A percentile compares a stretch with the other conserved stretches of the same genome.
phyloP scores from a whole-genome alignment of 1,140 invertebrate genomes.

The Catajapyx aquilonaris region DNA sequence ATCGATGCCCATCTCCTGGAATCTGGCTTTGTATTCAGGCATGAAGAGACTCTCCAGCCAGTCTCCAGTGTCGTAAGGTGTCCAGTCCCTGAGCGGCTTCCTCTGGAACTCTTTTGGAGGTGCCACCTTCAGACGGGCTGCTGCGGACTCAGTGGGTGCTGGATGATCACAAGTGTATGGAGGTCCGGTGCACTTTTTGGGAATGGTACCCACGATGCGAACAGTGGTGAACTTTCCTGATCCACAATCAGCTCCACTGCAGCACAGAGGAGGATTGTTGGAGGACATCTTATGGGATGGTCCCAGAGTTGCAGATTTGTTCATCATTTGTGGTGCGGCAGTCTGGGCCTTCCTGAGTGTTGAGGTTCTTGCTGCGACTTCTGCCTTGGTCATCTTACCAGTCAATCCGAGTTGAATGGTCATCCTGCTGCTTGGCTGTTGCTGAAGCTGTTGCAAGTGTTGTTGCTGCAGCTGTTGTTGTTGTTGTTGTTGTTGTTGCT shows the following conservation, averaged over 20 bases:
- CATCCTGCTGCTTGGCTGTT: conserved; percentile 2
- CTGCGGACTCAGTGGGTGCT: neutral
- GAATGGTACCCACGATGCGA: conserved; percentile 54
- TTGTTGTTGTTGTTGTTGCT: conserved; percentile 6
- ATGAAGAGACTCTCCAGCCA: conserved; percentile 28
- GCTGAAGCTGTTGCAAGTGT: conserved; percentile 4
- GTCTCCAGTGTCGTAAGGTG: conserved; percentile 24
- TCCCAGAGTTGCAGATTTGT: too few relatives aligned
- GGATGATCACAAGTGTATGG: neutral
- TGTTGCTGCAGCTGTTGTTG: conserved; percentile 1
- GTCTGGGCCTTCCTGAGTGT: neutral
- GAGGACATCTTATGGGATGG: too few relatives aligned
- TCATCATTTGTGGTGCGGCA: neutral
- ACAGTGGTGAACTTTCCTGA: conserved; percentile 35
- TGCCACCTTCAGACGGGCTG: neutral
- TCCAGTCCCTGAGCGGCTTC: conserved; percentile 26
- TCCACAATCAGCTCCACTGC: too few relatives aligned
- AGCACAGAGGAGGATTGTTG: neutral
- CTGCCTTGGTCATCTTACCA: too few relatives aligned
- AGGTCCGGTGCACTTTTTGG: conserved; percentile 25
- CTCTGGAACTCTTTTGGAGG: conserved; percentile 18
- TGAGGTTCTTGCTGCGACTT: neutral
- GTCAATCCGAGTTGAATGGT: too few relatives aligned
- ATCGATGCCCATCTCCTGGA: conserved; percentile 22
- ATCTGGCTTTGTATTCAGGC: conserved; percentile 26